Conservation (phyloP, 2,888 invertebrate genomes). For the Callosobruchus maculatus region DNA sequence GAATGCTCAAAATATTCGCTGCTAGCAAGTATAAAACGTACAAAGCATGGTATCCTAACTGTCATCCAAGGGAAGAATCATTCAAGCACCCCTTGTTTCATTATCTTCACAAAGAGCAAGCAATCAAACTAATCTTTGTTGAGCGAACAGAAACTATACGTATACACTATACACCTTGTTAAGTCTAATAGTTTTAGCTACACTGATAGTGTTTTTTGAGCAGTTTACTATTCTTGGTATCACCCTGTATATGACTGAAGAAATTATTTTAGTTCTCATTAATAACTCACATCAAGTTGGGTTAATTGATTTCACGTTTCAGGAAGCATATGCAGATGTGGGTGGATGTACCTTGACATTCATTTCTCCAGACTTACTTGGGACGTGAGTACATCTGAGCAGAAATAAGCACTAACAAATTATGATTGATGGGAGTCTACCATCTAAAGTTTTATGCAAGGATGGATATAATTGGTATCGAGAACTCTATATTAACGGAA, state of each 20-base stretch:
- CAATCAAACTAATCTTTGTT: too few relatives aligned
- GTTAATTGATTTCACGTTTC: not conserved
- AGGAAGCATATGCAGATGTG: not conserved
- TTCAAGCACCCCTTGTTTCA: too few relatives aligned
- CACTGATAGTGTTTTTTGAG: too few relatives aligned
- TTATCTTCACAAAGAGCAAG: too few relatives aligned
- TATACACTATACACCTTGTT: too few relatives aligned
- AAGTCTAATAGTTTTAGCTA: too few relatives aligned
- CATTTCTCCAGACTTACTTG: not conserved
- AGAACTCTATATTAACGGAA: not conserved
- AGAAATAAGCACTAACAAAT: not conserved
- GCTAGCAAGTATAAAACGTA: too few relatives aligned
- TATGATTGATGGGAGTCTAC: not conserved
- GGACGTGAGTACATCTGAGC: not conserved
- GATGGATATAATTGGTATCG: not conserved
- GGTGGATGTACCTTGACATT: not conserved
- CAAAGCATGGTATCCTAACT: too few relatives aligned
- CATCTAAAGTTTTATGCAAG: not conserved
- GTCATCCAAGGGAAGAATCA: too few relatives aligned
- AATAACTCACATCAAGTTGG: not conserved
- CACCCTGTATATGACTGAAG: not conserved
- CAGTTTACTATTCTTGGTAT: not conserved
- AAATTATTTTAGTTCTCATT: not conserved
- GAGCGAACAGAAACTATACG: too few relatives aligned
- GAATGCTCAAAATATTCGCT: too few relatives aligned